Evolutionary conservation across 1,140 invertebrate genomes (phyloP).

Genomic region (Aporrectodea caliginosa): DNA sequence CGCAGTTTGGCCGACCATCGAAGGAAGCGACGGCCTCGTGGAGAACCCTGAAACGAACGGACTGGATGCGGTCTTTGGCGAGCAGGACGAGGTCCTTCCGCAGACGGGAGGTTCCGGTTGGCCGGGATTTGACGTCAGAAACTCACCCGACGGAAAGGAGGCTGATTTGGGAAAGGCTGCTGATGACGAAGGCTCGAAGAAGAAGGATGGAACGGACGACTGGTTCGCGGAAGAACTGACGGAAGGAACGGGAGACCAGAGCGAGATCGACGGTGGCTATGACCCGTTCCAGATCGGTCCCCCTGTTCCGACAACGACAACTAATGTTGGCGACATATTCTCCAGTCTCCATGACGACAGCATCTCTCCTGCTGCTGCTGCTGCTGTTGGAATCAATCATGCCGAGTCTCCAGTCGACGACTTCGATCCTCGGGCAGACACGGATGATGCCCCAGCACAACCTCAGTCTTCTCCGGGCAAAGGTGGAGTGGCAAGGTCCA

Average conservation of each 20-base stretch:
- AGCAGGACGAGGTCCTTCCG: background rate
- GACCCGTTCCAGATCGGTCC: background rate
- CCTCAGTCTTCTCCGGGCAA: background rate
- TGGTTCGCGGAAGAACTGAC: background rate
- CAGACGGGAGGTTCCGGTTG: background rate
- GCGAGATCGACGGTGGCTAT: background rate
- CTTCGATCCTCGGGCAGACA: conserved; percentile 19
- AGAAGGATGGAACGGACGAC: background rate
- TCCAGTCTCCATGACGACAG: background rate
- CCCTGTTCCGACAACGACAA: background rate
- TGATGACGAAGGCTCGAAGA: background rate
- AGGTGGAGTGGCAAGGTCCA: conserved; percentile 8
- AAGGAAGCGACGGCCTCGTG: too few species aligned
- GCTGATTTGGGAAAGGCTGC: background rate
- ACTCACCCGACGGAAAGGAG: background rate
- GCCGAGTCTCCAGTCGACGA: background rate
- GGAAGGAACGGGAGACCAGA: background rate
- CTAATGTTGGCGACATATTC: background rate
- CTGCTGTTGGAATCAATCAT: background rate
- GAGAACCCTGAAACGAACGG: too few species aligned
- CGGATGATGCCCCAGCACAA: background rate
- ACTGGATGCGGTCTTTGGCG: background rate
- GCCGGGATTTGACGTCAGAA: background rate
- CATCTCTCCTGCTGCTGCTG: too few species aligned
- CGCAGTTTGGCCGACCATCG: background rate